Evolutionary conservation across 2,113 vertebrate genomes (phyloP).

Genomic region (Grantiella picta): DNA sequence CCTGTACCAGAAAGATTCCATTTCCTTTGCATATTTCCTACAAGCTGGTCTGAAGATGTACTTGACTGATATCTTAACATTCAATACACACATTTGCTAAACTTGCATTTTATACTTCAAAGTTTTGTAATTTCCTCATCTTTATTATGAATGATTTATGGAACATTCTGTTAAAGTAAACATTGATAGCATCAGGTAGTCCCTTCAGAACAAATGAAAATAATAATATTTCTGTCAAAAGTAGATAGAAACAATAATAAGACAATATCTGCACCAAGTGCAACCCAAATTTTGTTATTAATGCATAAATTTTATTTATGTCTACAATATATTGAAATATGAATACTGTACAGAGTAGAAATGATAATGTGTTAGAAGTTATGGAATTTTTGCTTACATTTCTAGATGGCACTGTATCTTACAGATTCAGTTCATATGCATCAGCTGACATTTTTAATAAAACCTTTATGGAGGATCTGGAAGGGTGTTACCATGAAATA

Average conservation of each 20-base stretch:
- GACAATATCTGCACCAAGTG: background rate
- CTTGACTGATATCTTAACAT: conserved; percentile 33
- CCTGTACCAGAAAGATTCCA: background rate
- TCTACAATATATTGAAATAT: background rate
- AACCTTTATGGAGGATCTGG: background rate
- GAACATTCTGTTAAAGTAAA: conserved; percentile 45
- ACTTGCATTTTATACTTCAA: conserved; percentile 34
- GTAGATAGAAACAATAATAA: background rate
- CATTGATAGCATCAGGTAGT: conserved; percentile 16
- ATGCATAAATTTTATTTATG: background rate
- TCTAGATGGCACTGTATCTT: background rate
- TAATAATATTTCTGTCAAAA: conserved; percentile 7
- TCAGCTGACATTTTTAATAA: background rate
- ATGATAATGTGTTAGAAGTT: background rate
- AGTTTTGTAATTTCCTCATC: conserved; percentile 56
- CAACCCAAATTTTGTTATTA: background rate
- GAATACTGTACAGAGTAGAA: background rate
- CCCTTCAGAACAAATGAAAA: conserved; percentile 42
- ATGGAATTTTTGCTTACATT: background rate
- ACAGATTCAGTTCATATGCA: background rate
- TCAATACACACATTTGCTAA: background rate
- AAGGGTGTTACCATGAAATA: conserved; percentile 7
- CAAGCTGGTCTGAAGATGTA: conserved; percentile 29
- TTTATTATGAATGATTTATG: conserved; percentile 28
- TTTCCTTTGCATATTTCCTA: conserved; percentile 53